phyloP scores from a whole-genome alignment of 2,113 vertebrate genomes.

The Malurus melanocephalus region DNA sequence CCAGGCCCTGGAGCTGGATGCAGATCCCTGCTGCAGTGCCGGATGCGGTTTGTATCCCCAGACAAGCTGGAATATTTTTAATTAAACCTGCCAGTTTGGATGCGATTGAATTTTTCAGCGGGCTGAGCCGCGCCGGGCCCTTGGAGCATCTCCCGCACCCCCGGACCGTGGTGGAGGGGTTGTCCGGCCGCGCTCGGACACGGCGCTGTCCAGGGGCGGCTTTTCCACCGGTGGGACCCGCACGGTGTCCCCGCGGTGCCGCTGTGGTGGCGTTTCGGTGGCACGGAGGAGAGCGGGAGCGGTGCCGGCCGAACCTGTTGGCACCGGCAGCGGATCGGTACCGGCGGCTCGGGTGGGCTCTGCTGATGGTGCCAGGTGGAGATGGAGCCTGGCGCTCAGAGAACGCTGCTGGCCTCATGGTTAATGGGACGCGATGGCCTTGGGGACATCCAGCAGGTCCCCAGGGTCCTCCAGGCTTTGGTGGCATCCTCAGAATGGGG shows the following conservation, averaged over 20 bases:
- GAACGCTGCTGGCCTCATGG: accelerated
- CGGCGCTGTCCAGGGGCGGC: accelerated
- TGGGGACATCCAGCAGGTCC: not conserved
- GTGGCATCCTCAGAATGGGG: accelerated
- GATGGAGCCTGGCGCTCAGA: accelerated
- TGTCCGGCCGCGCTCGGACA: accelerated
- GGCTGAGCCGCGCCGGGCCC: not conserved
- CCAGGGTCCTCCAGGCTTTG: accelerated
- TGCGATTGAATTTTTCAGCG: conserved; percentile 32
- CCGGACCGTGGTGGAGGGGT: accelerated
- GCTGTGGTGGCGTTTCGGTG: not conserved
- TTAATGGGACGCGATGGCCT: not conserved
- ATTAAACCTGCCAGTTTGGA: conserved; percentile 56
- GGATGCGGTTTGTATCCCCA: conserved; percentile 4
- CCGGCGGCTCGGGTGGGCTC: accelerated
- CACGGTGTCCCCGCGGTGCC: not conserved
- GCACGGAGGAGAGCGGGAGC: not conserved
- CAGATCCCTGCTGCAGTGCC: conserved; percentile 30
- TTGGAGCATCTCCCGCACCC: not conserved
- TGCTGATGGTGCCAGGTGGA: accelerated
- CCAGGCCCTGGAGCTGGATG: not conserved
- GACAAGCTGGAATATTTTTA: conserved; percentile 37
- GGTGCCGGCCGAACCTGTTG: accelerated
- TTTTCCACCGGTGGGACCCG: accelerated
- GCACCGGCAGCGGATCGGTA: accelerated